Evolutionary conservation across 2,113 vertebrate genomes (phyloP).

Genomic region (Channa argus): DNA sequence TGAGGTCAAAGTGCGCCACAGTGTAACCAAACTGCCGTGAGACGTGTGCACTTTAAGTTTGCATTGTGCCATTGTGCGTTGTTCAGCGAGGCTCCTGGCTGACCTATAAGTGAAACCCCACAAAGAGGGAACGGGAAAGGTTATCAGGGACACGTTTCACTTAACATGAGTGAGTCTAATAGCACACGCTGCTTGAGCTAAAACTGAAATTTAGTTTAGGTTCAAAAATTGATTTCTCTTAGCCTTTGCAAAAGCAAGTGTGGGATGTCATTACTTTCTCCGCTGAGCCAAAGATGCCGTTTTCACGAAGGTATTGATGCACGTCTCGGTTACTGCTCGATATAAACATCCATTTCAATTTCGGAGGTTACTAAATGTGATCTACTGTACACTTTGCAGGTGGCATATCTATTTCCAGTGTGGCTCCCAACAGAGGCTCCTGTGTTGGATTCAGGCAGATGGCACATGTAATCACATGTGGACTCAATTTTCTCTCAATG

Average conservation of each 20-base stretch:
- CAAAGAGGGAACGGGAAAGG: neutral
- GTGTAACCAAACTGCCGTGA: neutral
- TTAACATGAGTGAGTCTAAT: neutral
- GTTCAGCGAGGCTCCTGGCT: conserved; percentile 13
- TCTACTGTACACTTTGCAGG: neutral
- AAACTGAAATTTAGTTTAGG: neutral
- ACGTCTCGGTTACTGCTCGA: neutral
- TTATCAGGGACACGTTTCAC: conserved; percentile 26
- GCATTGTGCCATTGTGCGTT: conserved; percentile 14
- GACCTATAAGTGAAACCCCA: conserved; percentile 12
- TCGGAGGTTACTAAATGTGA: too few species aligned
- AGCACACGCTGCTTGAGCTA: neutral
- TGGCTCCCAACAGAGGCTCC: neutral
- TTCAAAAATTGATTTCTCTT: neutral
- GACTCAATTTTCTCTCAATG: conserved; percentile 62
- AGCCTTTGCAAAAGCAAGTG: neutral
- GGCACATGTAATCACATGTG: conserved; percentile 63
- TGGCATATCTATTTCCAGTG: conserved; percentile 5
- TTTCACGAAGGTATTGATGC: neutral
- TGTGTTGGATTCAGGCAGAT: conserved; percentile 60
- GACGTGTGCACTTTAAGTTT: conserved; percentile 27
- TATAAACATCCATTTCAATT: neutral
- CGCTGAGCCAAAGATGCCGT: neutral
- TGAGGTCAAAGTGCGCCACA: conserved; percentile 32
- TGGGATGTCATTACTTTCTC: neutral